Conservation (phyloP, 2,797 vertebrate species). For the Sorex maritimensis region DNA sequence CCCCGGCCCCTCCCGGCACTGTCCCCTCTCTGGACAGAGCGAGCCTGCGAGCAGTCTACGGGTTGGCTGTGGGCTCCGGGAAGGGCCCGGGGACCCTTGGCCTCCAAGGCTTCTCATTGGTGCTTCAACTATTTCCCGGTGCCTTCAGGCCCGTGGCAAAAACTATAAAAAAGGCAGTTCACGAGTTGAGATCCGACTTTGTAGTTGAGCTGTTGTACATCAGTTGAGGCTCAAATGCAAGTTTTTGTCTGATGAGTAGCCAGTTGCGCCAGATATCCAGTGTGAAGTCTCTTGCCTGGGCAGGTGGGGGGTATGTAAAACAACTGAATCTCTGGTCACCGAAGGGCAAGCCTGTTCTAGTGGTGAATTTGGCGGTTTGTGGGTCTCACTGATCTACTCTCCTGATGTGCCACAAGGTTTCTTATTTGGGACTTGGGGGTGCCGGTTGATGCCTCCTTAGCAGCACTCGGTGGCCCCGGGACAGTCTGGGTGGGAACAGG, state of each 20-base stretch:
- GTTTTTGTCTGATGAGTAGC: neutral
- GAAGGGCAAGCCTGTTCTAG: neutral
- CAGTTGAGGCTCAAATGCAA: neutral
- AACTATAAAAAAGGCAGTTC: slow-evolving; percentile 7
- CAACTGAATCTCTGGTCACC: slow-evolving; percentile 21
- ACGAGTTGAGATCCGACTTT: slow-evolving; percentile 55
- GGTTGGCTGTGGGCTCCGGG: neutral
- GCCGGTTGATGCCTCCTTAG: too few species aligned
- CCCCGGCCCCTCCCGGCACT: neutral
- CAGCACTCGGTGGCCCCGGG: too few species aligned
- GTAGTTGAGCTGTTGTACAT: neutral
- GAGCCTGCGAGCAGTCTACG: slow-evolving; percentile 40
- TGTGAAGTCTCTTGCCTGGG: too few species aligned
- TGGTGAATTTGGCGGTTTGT: neutral
- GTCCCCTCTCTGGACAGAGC: neutral
- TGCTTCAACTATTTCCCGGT: slow-evolving; percentile 51
- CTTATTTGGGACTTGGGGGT: too few species aligned
- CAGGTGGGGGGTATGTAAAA: neutral
- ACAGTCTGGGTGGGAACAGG: too few species aligned
- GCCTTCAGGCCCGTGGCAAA: neutral
- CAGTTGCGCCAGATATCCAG: neutral
- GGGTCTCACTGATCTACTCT: neutral
- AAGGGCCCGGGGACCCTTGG: neutral
- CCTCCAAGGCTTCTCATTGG: neutral
- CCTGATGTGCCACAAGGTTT: too few species aligned